Percentiles rank a stretch among this genome's conserved stretches.
phyloP scores from a whole-genome alignment of 92 coral and sea anemone genomes.

The Bergia sp. region DNA sequence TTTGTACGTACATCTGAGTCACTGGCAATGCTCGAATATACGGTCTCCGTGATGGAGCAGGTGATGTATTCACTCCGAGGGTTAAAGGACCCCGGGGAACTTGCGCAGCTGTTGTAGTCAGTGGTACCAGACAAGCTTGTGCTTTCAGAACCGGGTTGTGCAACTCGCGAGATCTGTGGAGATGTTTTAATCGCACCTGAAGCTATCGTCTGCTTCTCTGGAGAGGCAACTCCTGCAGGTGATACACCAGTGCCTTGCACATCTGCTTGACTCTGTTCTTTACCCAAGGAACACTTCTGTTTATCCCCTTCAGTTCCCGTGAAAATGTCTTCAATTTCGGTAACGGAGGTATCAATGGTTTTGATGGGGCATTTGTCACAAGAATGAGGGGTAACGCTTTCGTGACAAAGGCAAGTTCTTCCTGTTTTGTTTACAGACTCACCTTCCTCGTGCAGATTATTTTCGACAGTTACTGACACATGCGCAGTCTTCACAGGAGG shows the following conservation, averaged over 20 bases:
- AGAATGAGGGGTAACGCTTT: not conserved
- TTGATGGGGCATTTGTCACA: constrained; percentile 18
- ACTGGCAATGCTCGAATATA: not conserved
- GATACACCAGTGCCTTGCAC: not conserved
- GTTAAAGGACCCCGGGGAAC: constrained; percentile 17
- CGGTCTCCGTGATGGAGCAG: constrained; percentile 11
- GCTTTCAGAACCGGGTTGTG: constrained; percentile 19
- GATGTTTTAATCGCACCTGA: not conserved
- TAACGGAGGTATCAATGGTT: not conserved
- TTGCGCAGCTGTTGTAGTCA: constrained; percentile 26
- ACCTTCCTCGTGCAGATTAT: not conserved
- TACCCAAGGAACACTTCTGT: not conserved
- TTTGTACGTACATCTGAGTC: not conserved
- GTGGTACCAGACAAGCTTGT: constrained; percentile 1
- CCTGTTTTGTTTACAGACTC: not conserved
- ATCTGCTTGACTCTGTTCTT: not conserved
- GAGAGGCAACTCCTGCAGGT: not conserved
- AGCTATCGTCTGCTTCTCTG: not conserved
- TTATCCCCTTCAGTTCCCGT: not conserved
- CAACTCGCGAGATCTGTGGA: not conserved
- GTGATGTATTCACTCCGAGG: constrained; percentile 6
- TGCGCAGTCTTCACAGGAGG: not conserved
- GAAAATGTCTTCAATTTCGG: constrained; percentile 33
- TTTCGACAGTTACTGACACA: not conserved
- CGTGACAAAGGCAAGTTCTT: not conserved